Base-by-base conservation (phyloP, 2,888 invertebrate species). In the Apamea epomidion region DNA sequence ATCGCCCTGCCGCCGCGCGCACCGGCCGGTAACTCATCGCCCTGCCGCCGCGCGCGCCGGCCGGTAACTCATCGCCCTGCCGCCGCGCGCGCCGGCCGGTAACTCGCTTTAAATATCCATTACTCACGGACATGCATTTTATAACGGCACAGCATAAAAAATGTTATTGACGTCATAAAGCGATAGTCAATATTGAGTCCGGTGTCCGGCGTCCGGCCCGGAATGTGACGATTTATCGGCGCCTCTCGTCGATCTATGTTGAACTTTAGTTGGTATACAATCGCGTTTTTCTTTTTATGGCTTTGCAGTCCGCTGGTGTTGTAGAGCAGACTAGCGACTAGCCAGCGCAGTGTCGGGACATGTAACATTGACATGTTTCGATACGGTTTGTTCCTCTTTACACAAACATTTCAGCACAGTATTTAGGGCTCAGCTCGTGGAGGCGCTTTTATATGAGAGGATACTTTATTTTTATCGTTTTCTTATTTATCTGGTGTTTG, bases 51-150 rank as follows among this genome's bases (percentile, higher is more conserved):
- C 37, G 16, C 18, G 37, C n/a, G 51, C 69, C 74, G 54, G 37
- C n/a, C n/a, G n/a, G n/a, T n/a, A 88, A 16, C 76, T 78, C 71
- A 79, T 74, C 80, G 83, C 51, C 76, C 73, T 74, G 83, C 32
- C 42, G n/a, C 71, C 37, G 37, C 37, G 16, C 18, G 37, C n/a
- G 51, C 69, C 74, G 54, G 37, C 75, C 82, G 80, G 82, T 83
- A 87, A 85, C 92, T 91, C 90, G 89, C 83, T 92, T 93, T 91
- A 91, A 93, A 92, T 91, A 90, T 89, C 92, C 92, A 92, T 94
- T 92, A 93, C 91, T 93, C 92, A 91, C 91, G 91, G 85, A 88
- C 91, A 90, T 92, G 92, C 92, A 90, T 92, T 94, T 94, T 93
- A 94, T 92, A 93, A 90, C 91, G 87, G 87, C 85, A 76, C 70